Evolutionary conservation across 2,888 invertebrate species (phyloP).

Genomic region (Acrobeloides nanus): DNA sequence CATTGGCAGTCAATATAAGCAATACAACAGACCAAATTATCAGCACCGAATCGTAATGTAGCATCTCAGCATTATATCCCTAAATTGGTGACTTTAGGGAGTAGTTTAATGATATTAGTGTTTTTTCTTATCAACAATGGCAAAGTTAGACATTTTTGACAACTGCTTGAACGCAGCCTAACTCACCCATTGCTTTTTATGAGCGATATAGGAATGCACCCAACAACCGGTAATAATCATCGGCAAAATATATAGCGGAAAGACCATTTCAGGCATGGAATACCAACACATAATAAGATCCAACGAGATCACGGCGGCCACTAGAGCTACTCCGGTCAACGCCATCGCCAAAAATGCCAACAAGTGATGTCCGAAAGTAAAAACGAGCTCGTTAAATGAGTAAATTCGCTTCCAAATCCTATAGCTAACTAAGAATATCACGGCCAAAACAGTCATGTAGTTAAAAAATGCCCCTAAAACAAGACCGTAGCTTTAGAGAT

Average conservation of each 20-base stretch:
- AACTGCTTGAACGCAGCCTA: no score
- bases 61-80: conserved; percentile 54
- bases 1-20: conserved; percentile 59
- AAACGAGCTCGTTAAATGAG: conserved; percentile 21
- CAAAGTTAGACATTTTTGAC: no score
- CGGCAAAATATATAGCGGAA: conserved; percentile 68
- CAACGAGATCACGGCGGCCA: conserved; percentile 25
- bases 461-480: conserved; percentile 36
- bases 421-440: conserved; percentile 24
- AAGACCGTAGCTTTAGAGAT: no score
- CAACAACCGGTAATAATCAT: conserved; percentile 56
- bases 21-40: conserved; percentile 32
- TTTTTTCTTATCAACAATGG: no score
- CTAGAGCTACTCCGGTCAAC: conserved; percentile 31
- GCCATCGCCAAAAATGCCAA: conserved; percentile 35
- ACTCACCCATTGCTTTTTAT: no score
- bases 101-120: no score
- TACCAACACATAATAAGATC: conserved; percentile 67
- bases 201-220: conserved; percentile 39
- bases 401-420: conserved; percentile 34
- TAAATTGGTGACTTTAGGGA: no score
- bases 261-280: conserved; percentile 66
- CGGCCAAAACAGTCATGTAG: conserved; percentile 28
- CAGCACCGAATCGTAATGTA: conserved; percentile 56
- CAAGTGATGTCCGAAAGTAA: conserved; percentile 36